Conservation (phyloP, 2,797 vertebrate species). For the Nothura maculosa region DNA sequence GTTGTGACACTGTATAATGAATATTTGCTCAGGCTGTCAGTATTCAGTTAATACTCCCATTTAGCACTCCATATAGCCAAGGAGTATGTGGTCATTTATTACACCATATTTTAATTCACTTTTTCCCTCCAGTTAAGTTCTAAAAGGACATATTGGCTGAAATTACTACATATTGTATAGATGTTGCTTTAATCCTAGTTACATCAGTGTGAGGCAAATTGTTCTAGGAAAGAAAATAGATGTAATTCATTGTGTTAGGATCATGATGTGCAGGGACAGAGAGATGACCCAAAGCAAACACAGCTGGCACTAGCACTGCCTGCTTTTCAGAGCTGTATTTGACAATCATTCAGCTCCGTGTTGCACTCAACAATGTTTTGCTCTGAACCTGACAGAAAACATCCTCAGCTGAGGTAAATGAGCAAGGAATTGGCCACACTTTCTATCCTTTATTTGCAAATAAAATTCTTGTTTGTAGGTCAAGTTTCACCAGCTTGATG, state of each 20-base stretch:
- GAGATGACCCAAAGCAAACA: neutral
- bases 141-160: accelerated
- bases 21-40: neutral
- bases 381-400: neutral
- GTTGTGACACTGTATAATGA: conserved; percentile 10
- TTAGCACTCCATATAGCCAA: conserved; percentile 16
- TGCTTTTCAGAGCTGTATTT: neutral
- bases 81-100: neutral
- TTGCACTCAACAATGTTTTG: neutral
- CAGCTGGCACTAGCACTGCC: accelerated
- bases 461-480: neutral
- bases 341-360: neutral
- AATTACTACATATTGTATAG: neutral
- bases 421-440: neutral
- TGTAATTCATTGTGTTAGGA: neutral
- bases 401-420: neutral
- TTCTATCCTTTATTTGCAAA: neutral
- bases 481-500: neutral
- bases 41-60: neutral
- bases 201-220: neutral
- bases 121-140: neutral
- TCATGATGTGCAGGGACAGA: neutral
- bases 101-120: neutral
- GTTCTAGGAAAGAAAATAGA: neutral
- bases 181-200: neutral